phyloP scores from a whole-genome alignment of 2,797 vertebrate genomes.

The Sparidentex hasta region DNA sequence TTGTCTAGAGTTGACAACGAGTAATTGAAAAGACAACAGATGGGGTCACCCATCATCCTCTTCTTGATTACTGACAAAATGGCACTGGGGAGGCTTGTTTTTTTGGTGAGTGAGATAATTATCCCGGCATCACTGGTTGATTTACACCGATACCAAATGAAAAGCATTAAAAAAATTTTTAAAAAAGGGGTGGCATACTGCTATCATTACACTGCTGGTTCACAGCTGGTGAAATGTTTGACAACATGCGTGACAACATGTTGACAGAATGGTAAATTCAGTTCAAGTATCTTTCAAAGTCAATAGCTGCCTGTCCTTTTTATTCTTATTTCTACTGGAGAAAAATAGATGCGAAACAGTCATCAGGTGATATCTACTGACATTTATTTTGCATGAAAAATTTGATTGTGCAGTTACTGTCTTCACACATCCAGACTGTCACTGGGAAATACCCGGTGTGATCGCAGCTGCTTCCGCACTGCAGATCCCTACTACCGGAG shows the following conservation, averaged over 20 bases:
- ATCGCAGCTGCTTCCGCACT: constrained; percentile 46
- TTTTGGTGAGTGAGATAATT: constrained; percentile 34
- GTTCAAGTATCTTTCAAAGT: constrained; percentile 4
- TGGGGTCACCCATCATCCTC: constrained; percentile 27
- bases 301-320: not conserved
- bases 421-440: constrained; percentile 17
- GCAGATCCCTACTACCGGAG: constrained; percentile 33
- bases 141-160: constrained; percentile 22
- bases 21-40: constrained; percentile 36
- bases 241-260: constrained; percentile 35
- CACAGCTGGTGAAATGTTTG: constrained; percentile 25
- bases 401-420: constrained; percentile 12
- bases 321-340: not conserved
- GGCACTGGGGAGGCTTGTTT: constrained; percentile 19
- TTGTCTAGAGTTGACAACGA: constrained; percentile 31
- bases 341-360: not conserved
- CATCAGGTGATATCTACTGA: not conserved
- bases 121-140: constrained; percentile 15
- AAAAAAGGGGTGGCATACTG: not conserved
- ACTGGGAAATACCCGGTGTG: constrained; percentile 33
- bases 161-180: constrained; percentile 1
- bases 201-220: constrained; percentile 21
- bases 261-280: constrained; percentile 20
- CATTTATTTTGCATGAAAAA: not conserved
- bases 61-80: constrained; percentile 45